Percentiles rank a stretch among this genome's conserved stretches.
phyloP scores from a whole-genome alignment of 2,888 invertebrate genomes.

The Tigriopus californicus region DNA sequence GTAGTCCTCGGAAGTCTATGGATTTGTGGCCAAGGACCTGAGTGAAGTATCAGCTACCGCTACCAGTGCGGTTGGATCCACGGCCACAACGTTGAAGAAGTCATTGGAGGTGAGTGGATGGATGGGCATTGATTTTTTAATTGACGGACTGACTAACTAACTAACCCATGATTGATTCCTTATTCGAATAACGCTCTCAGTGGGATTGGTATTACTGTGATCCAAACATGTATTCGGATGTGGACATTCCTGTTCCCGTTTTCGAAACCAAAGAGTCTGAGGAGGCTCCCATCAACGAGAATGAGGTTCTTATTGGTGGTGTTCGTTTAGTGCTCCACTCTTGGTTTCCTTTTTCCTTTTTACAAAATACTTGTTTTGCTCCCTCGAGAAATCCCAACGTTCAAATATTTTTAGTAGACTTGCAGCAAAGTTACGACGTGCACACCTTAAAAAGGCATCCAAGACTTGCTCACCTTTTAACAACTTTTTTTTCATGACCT shows the following conservation, averaged over 20 bases:
- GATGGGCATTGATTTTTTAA: neutral
- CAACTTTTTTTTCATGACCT: too few species aligned
- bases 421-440: too few species aligned
- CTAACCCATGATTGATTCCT: neutral
- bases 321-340: too few species aligned
- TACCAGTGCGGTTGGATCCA: neutral
- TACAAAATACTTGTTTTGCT: too few species aligned
- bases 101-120: neutral
- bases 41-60: neutral
- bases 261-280: neutral
- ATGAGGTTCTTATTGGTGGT: too few species aligned
- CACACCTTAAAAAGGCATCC: too few species aligned
- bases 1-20: neutral
- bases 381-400: too few species aligned
- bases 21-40: neutral
- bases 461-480: too few species aligned
- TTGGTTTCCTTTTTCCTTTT: too few species aligned
- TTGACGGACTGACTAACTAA: neutral
- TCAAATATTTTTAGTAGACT: too few species aligned
- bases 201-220: neutral
- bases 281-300: neutral
- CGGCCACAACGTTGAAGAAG: neutral
- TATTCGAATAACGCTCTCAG: neutral
- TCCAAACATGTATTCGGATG: neutral
- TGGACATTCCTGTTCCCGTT: neutral